Conservation (phyloP, 2,113 vertebrate genomes). For the Pipra filicauda region DNA sequence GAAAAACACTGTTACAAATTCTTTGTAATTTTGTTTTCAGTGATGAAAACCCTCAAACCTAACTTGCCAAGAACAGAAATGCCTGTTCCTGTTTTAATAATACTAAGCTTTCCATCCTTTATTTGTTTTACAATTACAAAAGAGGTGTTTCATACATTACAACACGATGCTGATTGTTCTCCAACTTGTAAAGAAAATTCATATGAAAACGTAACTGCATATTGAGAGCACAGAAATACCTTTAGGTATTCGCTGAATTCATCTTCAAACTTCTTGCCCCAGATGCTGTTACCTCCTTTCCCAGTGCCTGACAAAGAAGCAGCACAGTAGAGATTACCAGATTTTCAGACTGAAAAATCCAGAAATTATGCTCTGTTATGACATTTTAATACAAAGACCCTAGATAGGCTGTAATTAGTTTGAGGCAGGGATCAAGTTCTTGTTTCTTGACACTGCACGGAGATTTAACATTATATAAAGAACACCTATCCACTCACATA, state of each 20-base stretch:
- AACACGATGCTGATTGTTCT: background rate
- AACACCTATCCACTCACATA: background rate
- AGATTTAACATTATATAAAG: background rate
- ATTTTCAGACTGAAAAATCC: background rate
- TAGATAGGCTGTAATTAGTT: background rate
- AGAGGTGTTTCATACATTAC: background rate
- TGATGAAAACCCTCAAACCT: background rate
- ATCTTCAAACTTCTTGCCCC: slow-evolving; percentile 96
- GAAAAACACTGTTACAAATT: background rate
- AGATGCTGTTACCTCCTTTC: slow-evolving; percentile 96
- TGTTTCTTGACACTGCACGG: background rate
- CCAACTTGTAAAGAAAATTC: background rate
- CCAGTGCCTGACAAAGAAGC: slow-evolving; percentile 82
- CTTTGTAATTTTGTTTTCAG: background rate
- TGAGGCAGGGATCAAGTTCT: background rate
- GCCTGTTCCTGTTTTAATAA: background rate
- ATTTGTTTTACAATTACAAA: background rate
- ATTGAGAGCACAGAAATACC: slow-evolving; percentile 66
- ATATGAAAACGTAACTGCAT: background rate
- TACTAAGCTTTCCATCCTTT: background rate
- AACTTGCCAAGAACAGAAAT: background rate
- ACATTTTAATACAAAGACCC: background rate
- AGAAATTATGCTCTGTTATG: background rate
- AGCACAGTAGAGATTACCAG: background rate
- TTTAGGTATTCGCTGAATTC: slow-evolving; percentile 97